Evolutionary conservation across 2,113 vertebrate species (phyloP).

Genomic region (Paramisgurnus dabryanus): DNA sequence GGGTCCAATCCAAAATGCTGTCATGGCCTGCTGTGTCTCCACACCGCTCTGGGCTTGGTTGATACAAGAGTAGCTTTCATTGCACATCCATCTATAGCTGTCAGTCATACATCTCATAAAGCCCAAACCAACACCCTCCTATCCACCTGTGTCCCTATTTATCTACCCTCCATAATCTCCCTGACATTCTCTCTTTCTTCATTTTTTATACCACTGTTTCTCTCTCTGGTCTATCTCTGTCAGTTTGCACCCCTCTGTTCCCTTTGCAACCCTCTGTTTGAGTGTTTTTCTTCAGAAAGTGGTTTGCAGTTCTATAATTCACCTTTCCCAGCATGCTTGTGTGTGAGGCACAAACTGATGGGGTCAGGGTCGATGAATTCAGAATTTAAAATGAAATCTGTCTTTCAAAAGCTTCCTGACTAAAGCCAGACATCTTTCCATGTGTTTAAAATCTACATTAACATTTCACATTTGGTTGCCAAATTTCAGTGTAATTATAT

Average conservation of each 20-base stretch:
- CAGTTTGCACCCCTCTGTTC: conserved; percentile 35
- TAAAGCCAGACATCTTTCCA: background rate
- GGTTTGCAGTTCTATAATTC: conserved; percentile 21
- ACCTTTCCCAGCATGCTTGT: conserved; percentile 14
- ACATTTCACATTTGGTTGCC: conserved; percentile 31
- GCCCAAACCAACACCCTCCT: background rate
- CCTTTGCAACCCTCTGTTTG: background rate
- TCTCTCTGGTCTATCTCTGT: conserved; percentile 2
- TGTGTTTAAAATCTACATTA: conserved; percentile 34
- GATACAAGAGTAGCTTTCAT: conserved; percentile 31
- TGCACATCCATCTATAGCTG: conserved; percentile 32
- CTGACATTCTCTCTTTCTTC: conserved; percentile 20
- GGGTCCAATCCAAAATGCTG: conserved; percentile 53
- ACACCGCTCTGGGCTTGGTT: conserved; percentile 11
- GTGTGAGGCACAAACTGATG: conserved; percentile 9
- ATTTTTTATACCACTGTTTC: background rate
- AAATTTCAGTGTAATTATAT: conserved; percentile 35
- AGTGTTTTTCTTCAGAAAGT: conserved; percentile 18
- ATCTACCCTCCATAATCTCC: conserved; percentile 21
- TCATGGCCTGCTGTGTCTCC: conserved; percentile 33
- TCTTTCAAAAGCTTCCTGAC: background rate
- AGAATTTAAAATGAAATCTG: background rate
- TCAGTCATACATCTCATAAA: conserved; percentile 31
- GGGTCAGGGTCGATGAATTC: conserved; percentile 15
- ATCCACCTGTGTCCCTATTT: background rate